A percentile compares a stretch with the other conserved stretches of the same genome.
These are phyloP conservation scores for Taurulus bubalis DNA, from an alignment of 2,113 vertebrate species.

Conservation along the genomic window DNA sequence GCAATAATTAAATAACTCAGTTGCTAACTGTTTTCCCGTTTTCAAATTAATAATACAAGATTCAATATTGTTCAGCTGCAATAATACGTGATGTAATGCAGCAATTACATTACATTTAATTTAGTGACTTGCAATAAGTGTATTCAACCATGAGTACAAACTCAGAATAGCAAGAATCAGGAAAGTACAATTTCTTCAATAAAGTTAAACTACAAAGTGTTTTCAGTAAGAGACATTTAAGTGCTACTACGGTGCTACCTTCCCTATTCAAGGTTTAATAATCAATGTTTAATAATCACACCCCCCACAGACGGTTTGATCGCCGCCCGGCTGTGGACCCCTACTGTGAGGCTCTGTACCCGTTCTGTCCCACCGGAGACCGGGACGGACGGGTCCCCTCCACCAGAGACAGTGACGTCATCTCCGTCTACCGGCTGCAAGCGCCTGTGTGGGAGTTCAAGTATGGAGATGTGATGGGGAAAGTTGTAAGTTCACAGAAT, in stretches of 20 bases:
- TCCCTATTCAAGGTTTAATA: too few relatives aligned
- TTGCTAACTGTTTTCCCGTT: not conserved
- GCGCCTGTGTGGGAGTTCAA: slow-evolving; percentile 98
- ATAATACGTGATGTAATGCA: not conserved
- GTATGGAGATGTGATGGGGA: slow-evolving; percentile 91
- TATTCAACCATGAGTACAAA: too few relatives aligned
- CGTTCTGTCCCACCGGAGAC: slow-evolving; percentile 94
- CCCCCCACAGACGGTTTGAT: slow-evolving; percentile 88
- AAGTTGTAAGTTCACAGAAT: slow-evolving; percentile 85
- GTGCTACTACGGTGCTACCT: too few relatives aligned
- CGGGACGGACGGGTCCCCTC: slow-evolving; percentile 83
- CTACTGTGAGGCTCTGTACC: slow-evolving; percentile 93
- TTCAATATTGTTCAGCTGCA: not conserved
- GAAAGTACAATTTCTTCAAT: too few relatives aligned
- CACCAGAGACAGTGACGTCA: slow-evolving; percentile 87
- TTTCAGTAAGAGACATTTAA: too few relatives aligned
- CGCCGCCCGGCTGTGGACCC: slow-evolving; percentile 88
- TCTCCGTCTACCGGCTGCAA: slow-evolving; percentile 94
- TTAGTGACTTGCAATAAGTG: too few relatives aligned
- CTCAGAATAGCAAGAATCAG: too few relatives aligned
- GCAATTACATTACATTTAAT: too few relatives aligned
- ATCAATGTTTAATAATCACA: too few relatives aligned
- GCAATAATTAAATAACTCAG: not conserved
- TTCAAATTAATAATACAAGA: not conserved
- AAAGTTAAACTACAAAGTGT: too few relatives aligned